Base-by-base conservation (phyloP, 2,888 invertebrate species). In the Sarcophaga variegata region DNA sequence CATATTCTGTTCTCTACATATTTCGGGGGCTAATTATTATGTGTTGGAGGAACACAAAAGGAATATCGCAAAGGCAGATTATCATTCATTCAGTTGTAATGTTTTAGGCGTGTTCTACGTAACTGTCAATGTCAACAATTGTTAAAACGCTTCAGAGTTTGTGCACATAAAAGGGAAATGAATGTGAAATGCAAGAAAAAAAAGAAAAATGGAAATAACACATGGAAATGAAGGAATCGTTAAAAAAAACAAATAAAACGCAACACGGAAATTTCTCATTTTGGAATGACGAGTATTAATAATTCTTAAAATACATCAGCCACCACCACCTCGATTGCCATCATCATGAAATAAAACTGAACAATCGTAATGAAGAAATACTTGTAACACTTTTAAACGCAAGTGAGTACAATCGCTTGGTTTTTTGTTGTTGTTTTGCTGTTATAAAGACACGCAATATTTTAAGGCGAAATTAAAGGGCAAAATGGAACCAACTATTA, bases 41-140 rank as follows among this genome's bases (percentile, higher is more conserved):
- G 49, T 11, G 49, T 4, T 14, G 49, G 1, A 14, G 3, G 2
- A 37, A 37, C 6, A 3, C 14, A 49, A 49, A 49, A 14, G 49
- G 49, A 49, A 49, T 49, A 49, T 49, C 49, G 12, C 37, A 37
- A 37, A 37, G 37, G 37, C 37, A 37, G 37, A 37, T 37, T 37
- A 37, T 37, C 37, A 37, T 37, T 37, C 37, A 37, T 6, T 37
- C 37, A 37, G 37, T 4, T 76, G 70, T 69, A 6, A 37, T 76
- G 70, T 69, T 49, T 71, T 71, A 72, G 80, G 75, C 80, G 80
- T 81, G 71, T 76, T 84, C 76, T 71, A 76, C 71, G 71, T 60
- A 76, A 76, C 80, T 84, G 84, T 84, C 84, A 84, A 79, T 81
- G 84, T 84, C 84, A 81, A 76, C 76, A 80, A 60, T 49, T 49